phyloP scores from a whole-genome alignment of 2,888 invertebrate genomes.

The Lasioglossum zephyrum region DNA sequence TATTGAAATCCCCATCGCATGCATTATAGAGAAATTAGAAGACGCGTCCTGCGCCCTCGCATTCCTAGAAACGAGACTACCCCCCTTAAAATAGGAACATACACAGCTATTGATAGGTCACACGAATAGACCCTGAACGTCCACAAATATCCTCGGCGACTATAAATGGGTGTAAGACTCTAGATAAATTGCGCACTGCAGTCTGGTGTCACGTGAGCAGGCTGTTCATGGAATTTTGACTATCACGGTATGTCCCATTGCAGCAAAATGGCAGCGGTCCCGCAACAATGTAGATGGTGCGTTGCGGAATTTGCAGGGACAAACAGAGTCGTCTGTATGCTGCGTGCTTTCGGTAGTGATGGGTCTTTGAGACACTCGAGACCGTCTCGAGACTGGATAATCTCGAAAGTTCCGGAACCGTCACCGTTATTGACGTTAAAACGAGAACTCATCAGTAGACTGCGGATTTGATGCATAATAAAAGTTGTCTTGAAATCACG shows the following conservation, averaged over 20 bases:
- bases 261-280: constrained; percentile 1
- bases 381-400: constrained; percentile 2
- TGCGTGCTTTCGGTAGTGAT: neutral
- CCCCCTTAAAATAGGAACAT: neutral
- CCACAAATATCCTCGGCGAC: neutral
- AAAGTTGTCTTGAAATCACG: neutral
- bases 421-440: neutral
- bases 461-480: neutral
- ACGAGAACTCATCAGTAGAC: neutral
- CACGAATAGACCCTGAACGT: neutral
- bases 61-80: no score
- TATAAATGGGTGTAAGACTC: neutral
- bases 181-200: neutral
- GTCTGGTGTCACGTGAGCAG: neutral
- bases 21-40: no score
- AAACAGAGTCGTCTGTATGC: neutral
- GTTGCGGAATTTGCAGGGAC: neutral
- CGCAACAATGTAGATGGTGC: constrained; percentile 5
- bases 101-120: neutral
- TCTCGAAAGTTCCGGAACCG: neutral
- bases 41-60: no score
- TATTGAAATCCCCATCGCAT: no score
- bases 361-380: constrained; percentile 1
- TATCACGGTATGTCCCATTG: neutral
- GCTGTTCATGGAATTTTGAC: constrained; percentile 2